Evolutionary conservation across 2,113 vertebrate species (phyloP), one percentile per base, ranked within the genome.

Genomic region (Oreamnos americanus): DNA sequence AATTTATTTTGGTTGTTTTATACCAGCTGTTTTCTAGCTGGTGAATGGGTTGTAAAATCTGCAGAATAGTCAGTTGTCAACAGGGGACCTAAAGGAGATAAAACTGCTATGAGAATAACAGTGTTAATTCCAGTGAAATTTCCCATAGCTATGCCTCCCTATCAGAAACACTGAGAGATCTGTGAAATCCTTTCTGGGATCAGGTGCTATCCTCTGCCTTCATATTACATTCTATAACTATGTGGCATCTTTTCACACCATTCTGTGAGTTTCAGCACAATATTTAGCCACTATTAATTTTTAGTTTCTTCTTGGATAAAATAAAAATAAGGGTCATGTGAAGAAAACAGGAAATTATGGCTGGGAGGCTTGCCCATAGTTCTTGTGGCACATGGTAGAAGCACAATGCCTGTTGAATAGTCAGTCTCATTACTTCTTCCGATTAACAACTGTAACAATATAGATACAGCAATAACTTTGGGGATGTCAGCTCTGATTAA

Each of bases 401-500:
- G 78, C 12, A 53, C 8, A 92, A n/a, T 94, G 55, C 7, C 6
- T 86, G 33, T 71, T 76, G 83, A 91, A 91, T 79, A 25, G 86
- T 86, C 60, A 93, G 45, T 43, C 62, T 87, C 39, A 60, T 71
- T 83, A 45, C 45, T 88, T 94, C 76, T 91, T 96, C 47, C 90
- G 30, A 94, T 85, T 92, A 82, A 64, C 30, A 98, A 57, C 19
- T 87, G 17, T 85, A 91, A 90, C 13, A 58, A 45, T 84, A 90
- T 43, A 95, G 25, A 12, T 88, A 90, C 39, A 67, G n/a, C 64
- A 81, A 25, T 88, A 91, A 91, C 33, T 85, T 96, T 49, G 5
- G 6, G 60, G 21, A 78, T 94, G 23, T 94, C 91, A 91, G 16
- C 7, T 96, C 43, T 83, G 16, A 93, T 87, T 97, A 95, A 96